These are phyloP conservation scores for Muntiacus reevesi DNA, from an alignment of 2,113 vertebrate genomes.

Conservation along the genomic window DNA sequence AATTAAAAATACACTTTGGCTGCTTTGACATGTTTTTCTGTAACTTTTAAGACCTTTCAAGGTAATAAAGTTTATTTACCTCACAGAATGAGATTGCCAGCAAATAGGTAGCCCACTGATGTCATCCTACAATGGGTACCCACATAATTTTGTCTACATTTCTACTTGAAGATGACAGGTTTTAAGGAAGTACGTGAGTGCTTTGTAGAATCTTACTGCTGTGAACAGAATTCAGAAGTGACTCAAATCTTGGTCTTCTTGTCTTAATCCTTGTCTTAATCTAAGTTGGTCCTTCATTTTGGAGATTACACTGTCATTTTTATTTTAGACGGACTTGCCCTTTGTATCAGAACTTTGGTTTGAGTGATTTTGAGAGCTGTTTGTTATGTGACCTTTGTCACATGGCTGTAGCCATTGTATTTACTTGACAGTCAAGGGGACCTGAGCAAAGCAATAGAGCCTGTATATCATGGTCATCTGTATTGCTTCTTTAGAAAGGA, in stretches of 20 bases:
- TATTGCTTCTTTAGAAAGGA: background rate
- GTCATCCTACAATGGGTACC: background rate
- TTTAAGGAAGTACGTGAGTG: background rate
- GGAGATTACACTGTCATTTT: background rate
- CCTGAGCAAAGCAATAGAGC: background rate
- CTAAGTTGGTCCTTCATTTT: background rate
- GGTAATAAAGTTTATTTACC: slow-evolving; percentile 48
- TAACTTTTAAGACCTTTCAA: slow-evolving; percentile 53
- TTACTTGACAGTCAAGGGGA: background rate
- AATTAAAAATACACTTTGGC: slow-evolving; percentile 60
- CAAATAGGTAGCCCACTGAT: background rate
- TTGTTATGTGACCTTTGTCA: background rate
- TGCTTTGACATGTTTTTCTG: slow-evolving; percentile 43
- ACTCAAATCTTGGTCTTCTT: background rate
- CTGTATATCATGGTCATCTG: background rate
- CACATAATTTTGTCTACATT: background rate
- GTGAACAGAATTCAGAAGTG: background rate
- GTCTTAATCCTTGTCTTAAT: background rate
- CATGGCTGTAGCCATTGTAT: background rate
- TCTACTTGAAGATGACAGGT: slow-evolving; percentile 1
- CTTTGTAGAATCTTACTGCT: background rate
- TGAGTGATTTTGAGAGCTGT: background rate
- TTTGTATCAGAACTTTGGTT: background rate
- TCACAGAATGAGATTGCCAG: slow-evolving; percentile 17
- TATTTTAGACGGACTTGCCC: background rate